Evolutionary conservation across 1,140 invertebrate genomes (phyloP).

Genomic region (Drosophila carrolli): DNA sequence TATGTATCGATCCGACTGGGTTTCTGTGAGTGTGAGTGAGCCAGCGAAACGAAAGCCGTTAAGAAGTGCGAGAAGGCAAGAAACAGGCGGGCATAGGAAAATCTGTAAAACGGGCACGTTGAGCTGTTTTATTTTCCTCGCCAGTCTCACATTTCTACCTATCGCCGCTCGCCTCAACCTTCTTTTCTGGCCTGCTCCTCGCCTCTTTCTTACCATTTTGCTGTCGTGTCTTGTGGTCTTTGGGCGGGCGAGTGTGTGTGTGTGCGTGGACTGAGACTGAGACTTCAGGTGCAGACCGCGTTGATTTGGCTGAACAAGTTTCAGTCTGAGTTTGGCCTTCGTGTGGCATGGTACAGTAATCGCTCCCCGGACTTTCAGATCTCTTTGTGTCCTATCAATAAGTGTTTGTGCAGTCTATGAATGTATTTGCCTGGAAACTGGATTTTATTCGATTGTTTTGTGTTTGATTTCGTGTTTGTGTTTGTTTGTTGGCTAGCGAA

Average conservation of each 20-base stretch:
- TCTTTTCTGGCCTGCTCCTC: conserved; percentile 41
- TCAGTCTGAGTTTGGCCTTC: conserved; percentile 84
- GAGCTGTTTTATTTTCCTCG: conserved; percentile 73
- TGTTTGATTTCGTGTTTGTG: conserved; percentile 23
- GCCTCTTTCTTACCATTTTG: conserved; percentile 66
- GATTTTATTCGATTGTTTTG: conserved; percentile 57
- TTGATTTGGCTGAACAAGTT: conserved; percentile 82
- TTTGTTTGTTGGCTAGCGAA: conserved; percentile 24
- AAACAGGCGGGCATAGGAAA: conserved; percentile 49
- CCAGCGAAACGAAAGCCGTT: conserved; percentile 66
- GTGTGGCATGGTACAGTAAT: conserved; percentile 84
- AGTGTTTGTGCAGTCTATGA: conserved; percentile 39
- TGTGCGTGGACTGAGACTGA: conserved; percentile 56
- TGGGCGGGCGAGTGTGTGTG: conserved; percentile 12
- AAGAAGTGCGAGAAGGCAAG: conserved; percentile 63
- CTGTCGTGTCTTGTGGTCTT: conserved; percentile 74
- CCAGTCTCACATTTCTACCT: conserved; percentile 69
- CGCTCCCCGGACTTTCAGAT: conserved; percentile 49
- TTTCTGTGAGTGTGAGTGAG: conserved; percentile 14
- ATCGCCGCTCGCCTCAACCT: conserved; percentile 56
- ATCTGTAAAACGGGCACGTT: conserved; percentile 79
- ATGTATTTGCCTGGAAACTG: conserved; percentile 47
- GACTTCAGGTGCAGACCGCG: conserved; percentile 77
- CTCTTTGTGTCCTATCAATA: conserved; percentile 39
- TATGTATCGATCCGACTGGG: conserved; percentile 42